Evolutionary conservation across 2,888 invertebrate genomes (phyloP).

Genomic region (Monochamus alternatus): DNA sequence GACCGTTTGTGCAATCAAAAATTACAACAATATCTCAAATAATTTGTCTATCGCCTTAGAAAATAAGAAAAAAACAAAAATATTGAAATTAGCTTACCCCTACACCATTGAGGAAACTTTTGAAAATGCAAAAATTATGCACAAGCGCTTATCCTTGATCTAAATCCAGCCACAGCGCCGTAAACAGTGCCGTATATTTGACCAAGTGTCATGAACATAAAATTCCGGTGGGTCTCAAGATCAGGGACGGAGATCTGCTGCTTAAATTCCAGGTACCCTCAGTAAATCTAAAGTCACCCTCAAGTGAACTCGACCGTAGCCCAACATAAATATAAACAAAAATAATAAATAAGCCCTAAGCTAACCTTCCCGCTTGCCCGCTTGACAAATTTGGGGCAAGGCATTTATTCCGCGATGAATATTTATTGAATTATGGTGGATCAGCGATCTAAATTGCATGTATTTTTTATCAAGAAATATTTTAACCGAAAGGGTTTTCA

Average conservation of each 20-base stretch:
- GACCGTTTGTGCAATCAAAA: no score
- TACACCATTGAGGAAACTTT: no score
- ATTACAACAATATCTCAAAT: no score
- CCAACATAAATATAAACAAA: constrained; percentile 24
- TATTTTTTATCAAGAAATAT: no score
- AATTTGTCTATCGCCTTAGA: no score
- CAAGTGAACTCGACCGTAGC: constrained; percentile 12
- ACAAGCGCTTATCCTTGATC: no score
- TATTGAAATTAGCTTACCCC: no score
- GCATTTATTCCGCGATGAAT: background rate
- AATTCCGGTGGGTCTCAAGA: constrained; percentile 4
- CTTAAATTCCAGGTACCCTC: constrained; percentile 21
- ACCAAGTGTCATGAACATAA: background rate
- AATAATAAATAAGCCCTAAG: constrained; percentile 17
- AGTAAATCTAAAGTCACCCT: constrained; percentile 26
- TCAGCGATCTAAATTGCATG: no score
- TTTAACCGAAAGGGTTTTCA: no score
- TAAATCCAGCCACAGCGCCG: background rate
- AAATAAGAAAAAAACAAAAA: no score
- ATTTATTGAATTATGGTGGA: background rate
- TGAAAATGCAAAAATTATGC: no score
- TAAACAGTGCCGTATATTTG: constrained; percentile 3
- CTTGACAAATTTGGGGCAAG: background rate
- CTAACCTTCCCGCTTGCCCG: background rate
- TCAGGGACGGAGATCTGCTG: constrained; percentile 9